Evolutionary conservation across 2,113 vertebrate genomes (phyloP), one percentile per base, ranked within the genome.

Genomic region (Oryzias melastigma): DNA sequence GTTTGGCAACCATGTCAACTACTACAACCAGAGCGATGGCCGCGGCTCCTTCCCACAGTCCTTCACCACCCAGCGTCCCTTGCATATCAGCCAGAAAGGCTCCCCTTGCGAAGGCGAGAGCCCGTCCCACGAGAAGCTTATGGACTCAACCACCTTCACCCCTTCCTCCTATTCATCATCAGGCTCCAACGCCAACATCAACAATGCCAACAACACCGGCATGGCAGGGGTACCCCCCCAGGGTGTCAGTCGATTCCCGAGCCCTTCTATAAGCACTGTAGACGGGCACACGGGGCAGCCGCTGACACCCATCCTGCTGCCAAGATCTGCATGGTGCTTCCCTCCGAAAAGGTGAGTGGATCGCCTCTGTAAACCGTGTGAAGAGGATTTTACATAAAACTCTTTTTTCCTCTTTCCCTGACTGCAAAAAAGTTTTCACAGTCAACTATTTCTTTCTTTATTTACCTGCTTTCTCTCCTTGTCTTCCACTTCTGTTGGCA

Each of bases 191-290:
- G 96, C 96, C 89, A 98, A 99, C 91, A 95, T 98, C 86, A 98
- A 99, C 92, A 99, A 99, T 0, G 97, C 97, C 90, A 99, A 99
- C 91, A 99, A 99, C 89, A 99, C 96, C 0, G 93, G 92, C 82
- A 88, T 98, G 77, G 92, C 61, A 0, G 84, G 80, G 15, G 84
- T 83, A 29, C 14, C 49, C 1, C 46, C 73, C 41, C 81, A 77
- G 72, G 84, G 85, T 13, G 44, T 65, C 81, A 82, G 78, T 59
- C 92, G 93, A 68, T 93, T 93, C 78, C 93, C 93, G 10, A 91
- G 84, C 71, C 93, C 95, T 0, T 78, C 94, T 35, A 90, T 95
- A 79, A 95, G 93, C 91, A 96, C 95, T 0, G 92, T 97, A 85
- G 97, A 98, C 43, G 94, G 93, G 62, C 93, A 92, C 0, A 91